Evolutionary conservation across 2,113 vertebrate species (phyloP).

Genomic region (Osmerus eperlanus): DNA sequence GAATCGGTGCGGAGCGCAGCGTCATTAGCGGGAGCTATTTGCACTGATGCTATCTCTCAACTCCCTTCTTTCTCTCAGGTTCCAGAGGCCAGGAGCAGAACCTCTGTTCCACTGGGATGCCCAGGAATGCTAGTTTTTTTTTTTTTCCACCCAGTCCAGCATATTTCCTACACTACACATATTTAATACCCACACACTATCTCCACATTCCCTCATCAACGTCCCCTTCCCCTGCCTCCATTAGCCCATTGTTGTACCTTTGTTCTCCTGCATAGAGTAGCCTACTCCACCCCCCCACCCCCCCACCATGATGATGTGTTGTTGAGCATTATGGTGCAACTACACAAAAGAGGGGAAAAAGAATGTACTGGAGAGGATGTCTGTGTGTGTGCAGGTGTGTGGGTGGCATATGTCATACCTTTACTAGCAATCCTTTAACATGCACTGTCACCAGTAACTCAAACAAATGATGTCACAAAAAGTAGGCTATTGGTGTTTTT

Average conservation of each 20-base stretch:
- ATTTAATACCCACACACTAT: background rate
- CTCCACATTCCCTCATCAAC: background rate
- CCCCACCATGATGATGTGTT: background rate
- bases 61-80: background rate
- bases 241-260: conserved; percentile 53
- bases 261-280: conserved; percentile 36
- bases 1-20: conserved; percentile 25
- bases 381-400: conserved; percentile 12
- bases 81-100: conserved; percentile 19
- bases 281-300: background rate
- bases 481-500: too few species aligned
- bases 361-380: conserved; percentile 6
- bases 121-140: conserved; percentile 18
- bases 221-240: conserved; percentile 28
- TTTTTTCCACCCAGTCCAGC: conserved; percentile 6
- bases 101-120: conserved; percentile 34
- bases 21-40: conserved; percentile 47
- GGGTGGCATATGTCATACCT: background rate
- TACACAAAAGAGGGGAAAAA: conserved; percentile 30
- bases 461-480: too few species aligned
- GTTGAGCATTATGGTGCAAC: conserved; percentile 2
- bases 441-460: too few species aligned
- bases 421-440: too few species aligned
- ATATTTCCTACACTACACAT: conserved; percentile 16
- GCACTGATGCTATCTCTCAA: conserved; percentile 41